phyloP scores from a whole-genome alignment of 92 coral and sea anemone species.

The Plumapathes pennacea region DNA sequence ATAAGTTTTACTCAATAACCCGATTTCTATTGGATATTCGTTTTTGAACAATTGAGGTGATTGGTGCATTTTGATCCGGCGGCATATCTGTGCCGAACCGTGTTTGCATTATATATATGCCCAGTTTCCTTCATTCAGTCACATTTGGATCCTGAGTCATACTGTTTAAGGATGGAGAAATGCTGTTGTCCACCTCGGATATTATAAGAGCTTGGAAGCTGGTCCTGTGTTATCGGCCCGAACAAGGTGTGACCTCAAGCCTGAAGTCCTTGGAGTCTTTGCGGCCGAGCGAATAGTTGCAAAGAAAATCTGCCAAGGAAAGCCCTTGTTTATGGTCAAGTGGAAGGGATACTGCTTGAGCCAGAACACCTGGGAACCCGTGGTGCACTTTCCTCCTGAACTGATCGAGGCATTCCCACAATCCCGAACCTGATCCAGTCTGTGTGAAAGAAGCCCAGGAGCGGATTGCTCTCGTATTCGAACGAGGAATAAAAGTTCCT shows the following conservation, averaged over 20 bases:
- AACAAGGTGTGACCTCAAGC: neutral
- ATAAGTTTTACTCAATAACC: too few species aligned
- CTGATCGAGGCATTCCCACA: conserved; percentile 7
- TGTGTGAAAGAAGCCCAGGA: conserved; percentile 9
- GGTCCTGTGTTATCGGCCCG: neutral
- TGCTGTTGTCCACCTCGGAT: conserved; percentile 5
- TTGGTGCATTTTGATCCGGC: conserved; percentile 2
- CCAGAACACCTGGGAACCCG: conserved; percentile 11
- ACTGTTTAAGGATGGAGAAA: neutral
- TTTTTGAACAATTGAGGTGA: too few species aligned
- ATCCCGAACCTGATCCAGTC: conserved; percentile 18
- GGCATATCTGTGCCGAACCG: conserved; percentile 11
- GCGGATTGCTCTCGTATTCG: conserved; percentile 9
- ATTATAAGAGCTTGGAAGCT: conserved; percentile 9
- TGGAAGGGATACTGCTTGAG: conserved; percentile 11
- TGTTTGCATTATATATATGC: neutral
- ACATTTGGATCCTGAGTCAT: neutral
- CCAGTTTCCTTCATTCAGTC: neutral
- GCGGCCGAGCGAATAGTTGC: conserved; percentile 16
- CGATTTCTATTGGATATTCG: too few species aligned
- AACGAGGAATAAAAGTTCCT: conserved; percentile 16
- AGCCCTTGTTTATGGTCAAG: conserved; percentile 6
- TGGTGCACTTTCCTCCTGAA: conserved; percentile 4
- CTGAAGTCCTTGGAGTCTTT: conserved; percentile 8
- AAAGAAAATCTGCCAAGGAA: conserved; percentile 6